phyloP scores from a whole-genome alignment of 2,797 vertebrate species.

The Acipenser oxyrinchus region DNA sequence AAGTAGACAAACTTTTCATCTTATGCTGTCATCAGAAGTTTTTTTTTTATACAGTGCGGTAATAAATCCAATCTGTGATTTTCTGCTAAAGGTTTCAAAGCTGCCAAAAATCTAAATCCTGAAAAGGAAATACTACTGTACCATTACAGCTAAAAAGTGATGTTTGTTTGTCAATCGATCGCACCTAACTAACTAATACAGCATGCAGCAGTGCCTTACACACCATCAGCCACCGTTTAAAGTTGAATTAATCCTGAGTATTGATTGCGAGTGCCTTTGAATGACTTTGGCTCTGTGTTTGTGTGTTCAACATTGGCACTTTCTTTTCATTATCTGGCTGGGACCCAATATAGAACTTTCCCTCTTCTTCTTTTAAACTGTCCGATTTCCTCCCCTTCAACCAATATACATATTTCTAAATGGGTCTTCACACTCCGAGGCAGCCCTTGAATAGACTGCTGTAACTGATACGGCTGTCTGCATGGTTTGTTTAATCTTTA shows the following conservation, averaged over 20 bases:
- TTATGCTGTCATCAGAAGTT: no score
- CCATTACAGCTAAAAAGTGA: conserved; percentile 17
- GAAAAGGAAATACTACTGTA: background rate
- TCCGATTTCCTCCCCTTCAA: conserved; percentile 10
- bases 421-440: conserved; percentile 28
- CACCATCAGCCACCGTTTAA: background rate
- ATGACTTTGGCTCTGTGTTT: conserved; percentile 10
- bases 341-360: conserved; percentile 1
- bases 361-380: conserved; percentile 11
- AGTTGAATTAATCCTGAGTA: conserved; percentile 12
- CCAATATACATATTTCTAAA: conserved; percentile 29
- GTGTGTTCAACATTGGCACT: conserved; percentile 13
- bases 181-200: conserved; percentile 5
- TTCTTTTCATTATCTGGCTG: conserved; percentile 13
- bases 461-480: conserved; percentile 46
- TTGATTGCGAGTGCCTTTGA: conserved; percentile 15
- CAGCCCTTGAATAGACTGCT: conserved; percentile 31
- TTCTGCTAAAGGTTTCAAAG: no score
- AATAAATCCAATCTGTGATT: no score
- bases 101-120: no score
- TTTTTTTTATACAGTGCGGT: no score
- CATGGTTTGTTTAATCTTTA: conserved; percentile 50
- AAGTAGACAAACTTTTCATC: no score
- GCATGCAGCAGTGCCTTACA: background rate
- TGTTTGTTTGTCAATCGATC: conserved; percentile 8